Base-by-base conservation (phyloP, 1,140 invertebrate genomes). In the Arion vulgaris region DNA sequence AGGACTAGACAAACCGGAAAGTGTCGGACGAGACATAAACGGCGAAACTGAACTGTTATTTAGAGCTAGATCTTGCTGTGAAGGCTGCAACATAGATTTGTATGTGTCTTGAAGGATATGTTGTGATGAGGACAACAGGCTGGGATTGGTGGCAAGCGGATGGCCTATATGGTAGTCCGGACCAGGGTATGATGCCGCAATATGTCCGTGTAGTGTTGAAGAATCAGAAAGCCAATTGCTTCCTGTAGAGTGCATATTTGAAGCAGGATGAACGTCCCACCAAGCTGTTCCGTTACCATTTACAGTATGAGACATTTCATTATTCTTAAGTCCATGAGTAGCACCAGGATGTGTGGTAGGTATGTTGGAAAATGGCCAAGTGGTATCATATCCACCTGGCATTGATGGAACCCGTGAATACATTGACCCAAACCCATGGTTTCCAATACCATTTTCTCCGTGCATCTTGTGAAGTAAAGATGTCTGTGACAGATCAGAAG, bases 71-170 rank as follows among this genome's bases (percentile, higher is more conserved):
- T 66, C 62, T 13, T 2, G 62, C 62, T 66, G 62, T 93, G 85
- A 82, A 39, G 89, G 84, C n/a, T 91, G 97, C 88, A 98, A 93
- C 95, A 99, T 98, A 34, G 96, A 97, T 93, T 98, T 98, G 93
- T 98, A 98, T 23, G 97, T 97, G 91, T 98, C 97, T 94, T 98
- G 97, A 38, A 99, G 94, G 32, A 98, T 94, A 91, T 98, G 97
- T 0, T 96, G 96, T 2, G 96, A 96, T 2, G 96, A 85, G 83
- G 98, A 93, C 89, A 97, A 96, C 41, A 95, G 94, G n/a, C 94
- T 92, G 84, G 95, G 95, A 82, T 95, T 95, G 38, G 96, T 94
- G 36, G 95, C 95, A 9, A 97, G 93, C 32, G 96, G 95, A 90
- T 96, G 95, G 53, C 95, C 95, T 26, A 97, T 92, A 80, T 96